Base-by-base conservation (phyloP, 2,888 invertebrate genomes). In the Trachelus iudaicus region DNA sequence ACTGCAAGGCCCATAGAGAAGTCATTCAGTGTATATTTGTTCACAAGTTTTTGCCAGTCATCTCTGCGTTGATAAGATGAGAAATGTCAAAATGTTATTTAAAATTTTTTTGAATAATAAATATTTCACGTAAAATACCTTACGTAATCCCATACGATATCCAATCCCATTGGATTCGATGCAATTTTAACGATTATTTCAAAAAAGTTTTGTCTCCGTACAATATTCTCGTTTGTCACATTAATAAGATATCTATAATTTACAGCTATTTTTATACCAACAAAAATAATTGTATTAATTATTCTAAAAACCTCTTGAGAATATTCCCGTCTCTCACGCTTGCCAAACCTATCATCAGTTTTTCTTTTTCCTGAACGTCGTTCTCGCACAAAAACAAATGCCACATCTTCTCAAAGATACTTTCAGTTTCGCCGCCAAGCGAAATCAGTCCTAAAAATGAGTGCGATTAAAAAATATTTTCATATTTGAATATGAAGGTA, bases 141-240 rank as follows among this genome's bases (percentile, higher is more conserved):
- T 33, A 85, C 73, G 73, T 84, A 84, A 73, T 85, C 23, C 85
- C 85, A 85, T 15, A 79, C 84, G 4, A 85, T 73, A 69, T 81
- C 78, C 37, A 84, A 76, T 30, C 85, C 85, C 35, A 34, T 71
- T 6, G 83, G 84, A 82, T 83, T 84, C 34, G 75, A 37, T 11
- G 85, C 85, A 35, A 85, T 79, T 76, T 81, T 84, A 31, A 82
- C 81, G 30, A 85, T 73, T 11, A 84, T 77, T 68, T 81, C 80
- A 33, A 81, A 80, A 35, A 84, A 84, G 75, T 85, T 81, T 69
- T 85, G 85, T 13, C 84, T 79, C 31, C 85, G 83, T n/a, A 85
- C 81, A 69, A 84, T 79, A 69, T 33, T 80, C 71, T 84, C 85
- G 75, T 84, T 69, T 15, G 73, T 75, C n/a, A 83, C 81, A 69